These are phyloP conservation scores for Gallinago stenura DNA, from an alignment of 2,797 vertebrate genomes.

Conservation along the genomic window DNA sequence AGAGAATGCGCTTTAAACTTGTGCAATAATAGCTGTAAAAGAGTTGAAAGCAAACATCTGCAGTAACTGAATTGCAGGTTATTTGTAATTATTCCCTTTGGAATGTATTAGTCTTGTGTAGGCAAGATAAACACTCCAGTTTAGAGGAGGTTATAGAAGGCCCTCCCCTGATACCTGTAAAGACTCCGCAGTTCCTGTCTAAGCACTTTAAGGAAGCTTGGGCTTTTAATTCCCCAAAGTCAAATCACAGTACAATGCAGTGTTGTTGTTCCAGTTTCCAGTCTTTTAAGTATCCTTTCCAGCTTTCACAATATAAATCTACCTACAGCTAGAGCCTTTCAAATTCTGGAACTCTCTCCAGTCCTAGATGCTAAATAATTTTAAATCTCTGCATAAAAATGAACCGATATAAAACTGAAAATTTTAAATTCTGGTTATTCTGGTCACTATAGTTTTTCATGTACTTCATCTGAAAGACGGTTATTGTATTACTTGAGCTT, in stretches of 20 bases:
- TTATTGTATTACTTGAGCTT: neutral
- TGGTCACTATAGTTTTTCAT: neutral
- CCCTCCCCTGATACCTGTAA: conserved; percentile 21
- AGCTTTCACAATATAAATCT: neutral
- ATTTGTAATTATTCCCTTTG: conserved; percentile 67
- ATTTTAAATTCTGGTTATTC: neutral
- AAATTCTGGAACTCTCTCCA: neutral
- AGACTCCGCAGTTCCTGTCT: conserved; percentile 4
- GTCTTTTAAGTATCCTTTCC: neutral
- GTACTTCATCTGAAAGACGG: neutral
- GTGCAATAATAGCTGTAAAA: neutral
- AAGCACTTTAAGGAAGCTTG: conserved; percentile 36
- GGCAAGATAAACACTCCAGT: conserved; percentile 60
- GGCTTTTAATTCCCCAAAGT: conserved; percentile 34
- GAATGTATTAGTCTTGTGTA: conserved; percentile 62
- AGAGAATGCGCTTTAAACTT: conserved; percentile 21
- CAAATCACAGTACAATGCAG: neutral
- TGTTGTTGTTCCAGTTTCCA: neutral
- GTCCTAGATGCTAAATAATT: neutral
- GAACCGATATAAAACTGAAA: neutral
- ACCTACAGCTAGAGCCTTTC: neutral
- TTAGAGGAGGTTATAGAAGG: conserved; percentile 42
- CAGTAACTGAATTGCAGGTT: conserved; percentile 42
- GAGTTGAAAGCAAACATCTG: conserved; percentile 53
- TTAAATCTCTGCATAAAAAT: neutral